phyloP scores from a whole-genome alignment of 1,140 invertebrate species.

The Eupeodes corollae region DNA sequence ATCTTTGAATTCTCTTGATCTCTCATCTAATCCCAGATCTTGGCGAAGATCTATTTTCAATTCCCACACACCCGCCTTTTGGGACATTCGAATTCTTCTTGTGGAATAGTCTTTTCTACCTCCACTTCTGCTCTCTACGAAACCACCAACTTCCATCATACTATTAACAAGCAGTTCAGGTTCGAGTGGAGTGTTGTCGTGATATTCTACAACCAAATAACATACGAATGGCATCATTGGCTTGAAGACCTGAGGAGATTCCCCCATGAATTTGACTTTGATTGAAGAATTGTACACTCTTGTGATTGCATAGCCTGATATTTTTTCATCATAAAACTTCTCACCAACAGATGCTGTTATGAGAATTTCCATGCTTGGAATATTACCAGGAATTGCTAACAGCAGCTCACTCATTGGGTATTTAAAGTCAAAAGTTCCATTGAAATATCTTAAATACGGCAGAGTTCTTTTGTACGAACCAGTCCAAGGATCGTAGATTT shows the following conservation, averaged over 20 bases:
- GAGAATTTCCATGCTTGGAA: slow-evolving; percentile 71
- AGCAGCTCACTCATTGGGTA: slow-evolving; percentile 73
- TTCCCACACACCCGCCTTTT: slow-evolving; percentile 59
- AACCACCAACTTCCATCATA: slow-evolving; percentile 48
- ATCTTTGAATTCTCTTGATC: slow-evolving; percentile 43
- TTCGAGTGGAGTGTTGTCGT: slow-evolving; percentile 61
- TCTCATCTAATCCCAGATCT: slow-evolving; percentile 39
- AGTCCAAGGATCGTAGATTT: slow-evolving; percentile 24
- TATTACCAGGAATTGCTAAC: slow-evolving; percentile 44
- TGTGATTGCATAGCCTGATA: slow-evolving; percentile 76
- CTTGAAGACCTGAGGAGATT: slow-evolving; percentile 85
- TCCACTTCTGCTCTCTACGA: slow-evolving; percentile 43
- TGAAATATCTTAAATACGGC: slow-evolving; percentile 65
- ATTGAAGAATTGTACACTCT: slow-evolving; percentile 78
- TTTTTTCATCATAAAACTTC: slow-evolving; percentile 73
- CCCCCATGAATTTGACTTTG: slow-evolving; percentile 72
- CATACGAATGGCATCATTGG: slow-evolving; percentile 66
- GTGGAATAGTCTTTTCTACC: slow-evolving; percentile 46
- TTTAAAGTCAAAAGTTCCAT: slow-evolving; percentile 73
- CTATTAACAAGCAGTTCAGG: slow-evolving; percentile 43
- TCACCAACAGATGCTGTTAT: slow-evolving; percentile 83
- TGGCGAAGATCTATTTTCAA: slow-evolving; percentile 60
- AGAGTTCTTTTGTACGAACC: slow-evolving; percentile 41
- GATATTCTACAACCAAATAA: slow-evolving; percentile 61
- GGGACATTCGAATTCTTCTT: slow-evolving; percentile 44